Evolutionary conservation across 2,113 vertebrate species (phyloP), one percentile per base, ranked within the genome.

Genomic region (Hassar affinis): DNA sequence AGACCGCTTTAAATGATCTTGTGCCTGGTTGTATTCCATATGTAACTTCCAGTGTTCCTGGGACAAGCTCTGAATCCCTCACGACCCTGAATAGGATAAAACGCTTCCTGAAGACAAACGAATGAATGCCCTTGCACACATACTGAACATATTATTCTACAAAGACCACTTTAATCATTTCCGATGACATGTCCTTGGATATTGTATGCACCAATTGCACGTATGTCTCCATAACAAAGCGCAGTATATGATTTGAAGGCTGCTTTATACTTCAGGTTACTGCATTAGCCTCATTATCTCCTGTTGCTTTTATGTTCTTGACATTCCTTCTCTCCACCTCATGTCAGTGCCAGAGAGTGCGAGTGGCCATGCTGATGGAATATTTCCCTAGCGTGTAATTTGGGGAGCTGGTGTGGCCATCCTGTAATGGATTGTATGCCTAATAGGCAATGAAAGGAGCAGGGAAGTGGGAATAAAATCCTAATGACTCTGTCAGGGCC

Each of bases 381-480:
- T 85, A 89, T 87, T 83, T 83, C 88, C 82, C 84, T 49, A 47
- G 54, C 56, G 75, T 82, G 88, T 89, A 89, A 88, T 88, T 87
- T 89, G 71, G 89, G 69, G 68, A 84, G 74, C 84, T 85, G 71
- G 78, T 75, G n/a, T 81, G 86, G 87, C 87, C 78, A 85, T 89
- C 84, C 89, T 90, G 86, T 91, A 94, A 95, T 91, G 85, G 92
- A 94, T 94, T 93, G 93, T 90, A 87, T 90, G 38, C 85, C 91
- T 93, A 94, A 95, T 94, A 91, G 93, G 93, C 90, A 92, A 88
- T 92, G 93, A 94, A 93, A 93, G 92, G 91, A 88, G 79, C 76
- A 56, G 79, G 77, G 84, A 74, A 78, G 49, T 91, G 87, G 91
- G 90, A 91, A 91, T 88, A 90, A 89, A 90, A 94, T 92, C 87